Conservation (phyloP, 2,888 invertebrate species). For the Cancer borealis region DNA sequence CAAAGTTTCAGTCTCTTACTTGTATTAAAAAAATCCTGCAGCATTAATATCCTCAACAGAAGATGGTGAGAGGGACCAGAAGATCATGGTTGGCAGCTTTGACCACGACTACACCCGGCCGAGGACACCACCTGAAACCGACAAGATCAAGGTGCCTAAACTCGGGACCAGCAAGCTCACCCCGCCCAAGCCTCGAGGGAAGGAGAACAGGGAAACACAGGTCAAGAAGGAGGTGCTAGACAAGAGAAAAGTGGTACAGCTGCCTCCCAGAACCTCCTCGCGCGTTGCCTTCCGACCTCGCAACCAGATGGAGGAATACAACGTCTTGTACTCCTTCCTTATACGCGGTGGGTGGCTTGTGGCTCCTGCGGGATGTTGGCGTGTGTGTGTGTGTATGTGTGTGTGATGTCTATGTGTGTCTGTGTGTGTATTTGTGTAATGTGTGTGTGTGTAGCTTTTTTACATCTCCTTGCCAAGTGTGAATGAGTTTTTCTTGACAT, state of each 20-base stretch:
- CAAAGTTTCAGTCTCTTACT: not conserved
- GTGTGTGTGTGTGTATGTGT: not conserved
- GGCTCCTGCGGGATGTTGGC: not conserved
- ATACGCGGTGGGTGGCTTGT: slow-evolving; percentile 65
- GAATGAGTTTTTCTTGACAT: not conserved
- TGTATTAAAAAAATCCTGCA: not conserved
- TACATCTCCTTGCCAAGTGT: too few species aligned
- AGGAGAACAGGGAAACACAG: slow-evolving; percentile 70
- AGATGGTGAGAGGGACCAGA: slow-evolving; percentile 46
- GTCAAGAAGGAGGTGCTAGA: slow-evolving; percentile 63
- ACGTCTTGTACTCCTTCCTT: slow-evolving; percentile 75
- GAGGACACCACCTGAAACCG: slow-evolving; percentile 65
- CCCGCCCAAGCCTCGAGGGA: slow-evolving; percentile 73
- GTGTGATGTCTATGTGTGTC: too few species aligned
- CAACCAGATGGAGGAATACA: slow-evolving; percentile 77
- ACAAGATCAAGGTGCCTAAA: slow-evolving; percentile 64
- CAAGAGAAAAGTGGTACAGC: slow-evolving; percentile 29
- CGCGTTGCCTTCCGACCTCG: slow-evolving; percentile 66
- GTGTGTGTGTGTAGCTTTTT: not conserved
- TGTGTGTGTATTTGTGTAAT: too few species aligned
- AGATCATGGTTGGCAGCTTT: not conserved
- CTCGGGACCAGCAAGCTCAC: slow-evolving; percentile 48
- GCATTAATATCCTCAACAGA: slow-evolving; percentile 39
- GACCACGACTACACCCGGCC: slow-evolving; percentile 75
- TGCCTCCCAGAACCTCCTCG: slow-evolving; percentile 40